phyloP scores from a whole-genome alignment of 2,113 vertebrate species.

The Erinaceus europaeus region DNA sequence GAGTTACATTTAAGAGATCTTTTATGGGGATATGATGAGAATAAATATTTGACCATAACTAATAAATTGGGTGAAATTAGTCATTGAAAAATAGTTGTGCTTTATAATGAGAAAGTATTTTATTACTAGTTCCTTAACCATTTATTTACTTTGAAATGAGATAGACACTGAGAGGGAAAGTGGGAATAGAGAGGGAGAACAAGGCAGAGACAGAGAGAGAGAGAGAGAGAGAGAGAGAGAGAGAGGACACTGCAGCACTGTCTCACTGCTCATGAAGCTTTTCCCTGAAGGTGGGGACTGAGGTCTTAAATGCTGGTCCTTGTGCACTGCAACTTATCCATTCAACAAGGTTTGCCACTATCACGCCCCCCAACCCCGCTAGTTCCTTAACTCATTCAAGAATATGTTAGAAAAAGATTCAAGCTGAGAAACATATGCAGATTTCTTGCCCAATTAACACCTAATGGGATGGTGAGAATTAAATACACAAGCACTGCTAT shows the following conservation, averaged over 20 bases:
- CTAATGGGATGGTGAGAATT: not conserved
- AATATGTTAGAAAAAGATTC: not conserved
- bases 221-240: no score
- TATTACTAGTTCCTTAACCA: not conserved
- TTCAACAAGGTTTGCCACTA: no score
- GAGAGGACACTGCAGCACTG: no score
- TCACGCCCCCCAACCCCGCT: no score
- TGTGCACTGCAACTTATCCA: no score
- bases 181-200: no score
- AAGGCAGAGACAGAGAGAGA: no score
- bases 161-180: no score
- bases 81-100: not conserved
- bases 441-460: slow-evolving; percentile 17
- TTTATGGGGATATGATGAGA: slow-evolving; percentile 25
- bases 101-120: not conserved
- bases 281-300: no score
- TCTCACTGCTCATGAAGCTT: no score
- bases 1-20: not conserved
- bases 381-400: not conserved
- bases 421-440: slow-evolving; percentile 10
- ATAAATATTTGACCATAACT: not conserved
- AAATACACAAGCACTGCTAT: not conserved
- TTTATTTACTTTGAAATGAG: no score
- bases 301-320: no score
- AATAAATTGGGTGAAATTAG: not conserved